These are phyloP conservation scores for Saccostrea echinata DNA, from an alignment of 1,140 invertebrate species.

Conservation along the genomic window DNA sequence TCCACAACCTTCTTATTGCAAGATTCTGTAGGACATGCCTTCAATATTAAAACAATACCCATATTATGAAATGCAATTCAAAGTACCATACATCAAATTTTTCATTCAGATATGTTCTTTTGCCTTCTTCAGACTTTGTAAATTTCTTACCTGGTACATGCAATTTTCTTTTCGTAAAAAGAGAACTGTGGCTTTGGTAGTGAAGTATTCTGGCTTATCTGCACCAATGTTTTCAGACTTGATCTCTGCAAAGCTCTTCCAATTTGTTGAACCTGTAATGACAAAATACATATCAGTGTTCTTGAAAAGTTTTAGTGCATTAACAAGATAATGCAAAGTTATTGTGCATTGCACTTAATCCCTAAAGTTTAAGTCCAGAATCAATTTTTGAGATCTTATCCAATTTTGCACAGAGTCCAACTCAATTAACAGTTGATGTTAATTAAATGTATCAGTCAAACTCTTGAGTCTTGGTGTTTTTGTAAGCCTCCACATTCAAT, in stretches of 20 bases:
- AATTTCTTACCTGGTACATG: constrained; percentile 84
- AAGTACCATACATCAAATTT: too few relatives aligned
- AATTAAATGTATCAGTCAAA: too few relatives aligned
- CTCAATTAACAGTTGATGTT: too few relatives aligned
- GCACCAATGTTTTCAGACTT: constrained; percentile 81
- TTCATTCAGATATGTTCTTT: not conserved
- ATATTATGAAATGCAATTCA: not conserved
- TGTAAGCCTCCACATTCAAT: too few relatives aligned
- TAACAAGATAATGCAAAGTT: too few relatives aligned
- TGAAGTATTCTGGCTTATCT: constrained; percentile 90
- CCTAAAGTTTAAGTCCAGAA: too few relatives aligned
- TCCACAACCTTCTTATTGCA: constrained; percentile 97
- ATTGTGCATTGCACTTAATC: too few relatives aligned
- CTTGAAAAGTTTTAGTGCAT: not conserved
- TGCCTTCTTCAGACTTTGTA: not conserved
- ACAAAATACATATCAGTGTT: not conserved
- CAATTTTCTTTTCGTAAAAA: constrained; percentile 89
- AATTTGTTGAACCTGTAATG: constrained; percentile 70
- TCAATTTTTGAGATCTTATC: too few relatives aligned
- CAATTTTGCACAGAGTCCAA: too few relatives aligned
- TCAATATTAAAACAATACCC: not conserved
- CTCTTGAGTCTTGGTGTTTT: too few relatives aligned
- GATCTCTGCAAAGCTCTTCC: constrained; percentile 88
- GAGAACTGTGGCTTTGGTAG: constrained; percentile 85
- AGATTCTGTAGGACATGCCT: constrained; percentile 90